phyloP scores from a whole-genome alignment of 2,113 vertebrate genomes.

The Psittacara wagleri region DNA sequence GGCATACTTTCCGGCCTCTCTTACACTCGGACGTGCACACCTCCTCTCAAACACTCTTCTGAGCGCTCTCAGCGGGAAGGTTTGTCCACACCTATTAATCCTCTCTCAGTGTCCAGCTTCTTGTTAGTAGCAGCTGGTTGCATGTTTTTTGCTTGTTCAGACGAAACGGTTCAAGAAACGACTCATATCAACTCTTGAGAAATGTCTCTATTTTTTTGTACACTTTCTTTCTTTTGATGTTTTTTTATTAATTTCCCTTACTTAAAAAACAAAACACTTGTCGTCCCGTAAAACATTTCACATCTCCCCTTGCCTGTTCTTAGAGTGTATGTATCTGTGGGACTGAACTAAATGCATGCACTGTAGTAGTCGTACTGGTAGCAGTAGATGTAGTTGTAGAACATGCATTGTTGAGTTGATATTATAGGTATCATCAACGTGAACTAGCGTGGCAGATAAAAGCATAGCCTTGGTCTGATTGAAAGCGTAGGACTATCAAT shows the following conservation, averaged over 20 bases:
- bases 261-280: constrained; percentile 79
- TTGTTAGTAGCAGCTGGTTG: constrained; percentile 85
- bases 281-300: constrained; percentile 83
- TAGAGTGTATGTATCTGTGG: constrained; percentile 84
- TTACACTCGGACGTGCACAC: constrained; percentile 86
- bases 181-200: constrained; percentile 80
- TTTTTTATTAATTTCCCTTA: constrained; percentile 75
- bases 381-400: constrained; percentile 80
- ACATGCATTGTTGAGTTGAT: constrained; percentile 84
- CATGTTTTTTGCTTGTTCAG: constrained; percentile 87
- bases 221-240: constrained; percentile 72
- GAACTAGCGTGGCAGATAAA: constrained; percentile 56
- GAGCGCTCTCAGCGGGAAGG: constrained; percentile 87
- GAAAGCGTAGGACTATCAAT: constrained; percentile 59
- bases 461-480: constrained; percentile 61
- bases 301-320: constrained; percentile 83
- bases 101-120: constrained; percentile 83
- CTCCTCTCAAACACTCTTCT: constrained; percentile 88
- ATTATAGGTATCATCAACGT: constrained; percentile 69
- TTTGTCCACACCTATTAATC: constrained; percentile 88
- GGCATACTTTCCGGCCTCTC: constrained; percentile 84
- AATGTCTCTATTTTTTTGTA: constrained; percentile 76
- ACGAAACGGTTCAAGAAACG: constrained; percentile 80
- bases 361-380: constrained; percentile 79
- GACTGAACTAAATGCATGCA: constrained; percentile 85